These are phyloP conservation scores for Dinomys branickii DNA, from an alignment of 2,113 vertebrate genomes.

Conservation along the genomic window DNA sequence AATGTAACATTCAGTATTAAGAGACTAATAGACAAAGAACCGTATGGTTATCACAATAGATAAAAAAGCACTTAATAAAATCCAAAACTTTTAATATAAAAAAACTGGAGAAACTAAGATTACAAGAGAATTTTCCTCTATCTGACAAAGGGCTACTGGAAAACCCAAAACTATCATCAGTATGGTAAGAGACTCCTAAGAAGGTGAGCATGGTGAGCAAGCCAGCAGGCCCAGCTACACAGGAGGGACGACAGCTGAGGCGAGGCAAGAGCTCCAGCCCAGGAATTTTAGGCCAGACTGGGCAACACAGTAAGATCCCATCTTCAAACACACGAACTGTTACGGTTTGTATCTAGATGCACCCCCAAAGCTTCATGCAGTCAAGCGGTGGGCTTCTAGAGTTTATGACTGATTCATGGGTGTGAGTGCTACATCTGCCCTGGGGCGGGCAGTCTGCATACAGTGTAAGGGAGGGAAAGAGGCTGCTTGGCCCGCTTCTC, in stretches of 20 bases:
- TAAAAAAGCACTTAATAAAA: constrained; percentile 39
- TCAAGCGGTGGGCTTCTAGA: too few species aligned
- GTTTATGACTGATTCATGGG: too few species aligned
- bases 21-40: background rate
- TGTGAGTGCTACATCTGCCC: too few species aligned
- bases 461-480: too few species aligned
- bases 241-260: background rate
- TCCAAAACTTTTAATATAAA: background rate
- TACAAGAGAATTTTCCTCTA: constrained; percentile 4
- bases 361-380: too few species aligned
- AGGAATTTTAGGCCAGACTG: background rate
- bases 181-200: background rate
- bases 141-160: background rate
- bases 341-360: too few species aligned
- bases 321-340: background rate
- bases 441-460: too few species aligned
- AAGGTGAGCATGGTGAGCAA: background rate
- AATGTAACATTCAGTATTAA: background rate
- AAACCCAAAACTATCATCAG: background rate
- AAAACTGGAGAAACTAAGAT: background rate
- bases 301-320: background rate
- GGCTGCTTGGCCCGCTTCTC: too few species aligned
- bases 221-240: background rate
- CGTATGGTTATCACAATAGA: background rate
- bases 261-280: background rate